Evolutionary conservation across 2,797 vertebrate genomes (phyloP), one percentile per base, ranked within the genome.

Genomic region (Amblyopsis hoosieri): DNA sequence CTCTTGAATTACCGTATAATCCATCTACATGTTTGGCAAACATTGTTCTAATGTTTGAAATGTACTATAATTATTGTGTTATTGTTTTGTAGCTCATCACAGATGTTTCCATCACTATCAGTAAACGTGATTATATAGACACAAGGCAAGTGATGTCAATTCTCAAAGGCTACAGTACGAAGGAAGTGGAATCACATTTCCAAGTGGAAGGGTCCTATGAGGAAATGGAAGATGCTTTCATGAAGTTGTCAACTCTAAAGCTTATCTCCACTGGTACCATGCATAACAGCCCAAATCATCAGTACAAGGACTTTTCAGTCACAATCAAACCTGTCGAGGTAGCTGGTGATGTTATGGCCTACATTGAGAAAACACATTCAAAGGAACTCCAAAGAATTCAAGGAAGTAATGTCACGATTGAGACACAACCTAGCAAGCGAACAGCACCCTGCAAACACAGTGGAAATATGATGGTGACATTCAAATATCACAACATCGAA

Each of bases 81-180:
- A n/a, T 9, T 60, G 12, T 48, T 62, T 79, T 79, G 62, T 88
- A 76, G 89, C 81, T 77, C 2, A 64, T 87, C 50, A 70, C 59
- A 54, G 53, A 76, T 6, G 48, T 91, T 37, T 62, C 12, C 0
- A 12, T 89, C 45, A n/a, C 3, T 42, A 56, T 90, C 13, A 31
- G 75, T 59, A 11, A 54, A 48, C 3, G 9, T 13, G 0, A 0
- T 14, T 76, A 46, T 29, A 46, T 33, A 58, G 65, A 84, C 8
- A 12, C 0, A 3, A 0, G 7, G 0, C 15, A 0, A 12, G 31
- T 76, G 1, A 1, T 0, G 15, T 10, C 17, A 2, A 60, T 82
- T 46, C 48, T 84, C 0, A 4, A 11, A 1, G 1, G 2, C 3
- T 69, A 53, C 45, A 0, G 0, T 0, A 0, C 0, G 12, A 8